Conservation (phyloP, 1,140 invertebrate species). For the Drosophila parabipectinata region DNA sequence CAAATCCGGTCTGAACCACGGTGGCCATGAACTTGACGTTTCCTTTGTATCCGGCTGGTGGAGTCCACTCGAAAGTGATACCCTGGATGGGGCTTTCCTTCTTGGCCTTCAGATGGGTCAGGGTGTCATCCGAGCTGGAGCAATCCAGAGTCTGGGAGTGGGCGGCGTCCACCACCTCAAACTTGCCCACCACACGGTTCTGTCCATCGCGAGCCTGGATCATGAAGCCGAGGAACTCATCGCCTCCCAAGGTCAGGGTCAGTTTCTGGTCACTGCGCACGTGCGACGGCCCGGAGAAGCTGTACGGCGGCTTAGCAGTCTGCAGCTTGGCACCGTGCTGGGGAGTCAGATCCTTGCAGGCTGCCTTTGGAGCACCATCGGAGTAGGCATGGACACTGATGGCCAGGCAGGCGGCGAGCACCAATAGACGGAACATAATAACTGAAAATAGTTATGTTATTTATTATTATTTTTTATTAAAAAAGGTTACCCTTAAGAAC, state of each 20-base stretch:
- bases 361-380: conserved; percentile 61
- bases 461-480: no score
- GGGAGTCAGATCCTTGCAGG: conserved; percentile 71
- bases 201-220: conserved; percentile 75
- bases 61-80: conserved; percentile 73
- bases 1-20: conserved; percentile 82
- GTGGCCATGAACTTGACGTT: conserved; percentile 83
- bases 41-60: conserved; percentile 79
- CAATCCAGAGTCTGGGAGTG: conserved; percentile 72
- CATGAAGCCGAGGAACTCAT: conserved; percentile 70
- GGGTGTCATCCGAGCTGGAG: conserved; percentile 60
- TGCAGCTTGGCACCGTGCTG: conserved; percentile 73
- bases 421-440: conserved; percentile 66
- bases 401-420: conserved; percentile 61
- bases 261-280: conserved; percentile 53
- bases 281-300: conserved; percentile 50
- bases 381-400: conserved; percentile 61
- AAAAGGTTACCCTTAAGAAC: no score
- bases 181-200: conserved; percentile 70
- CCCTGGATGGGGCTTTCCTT: conserved; percentile 62
- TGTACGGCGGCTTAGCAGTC: conserved; percentile 59
- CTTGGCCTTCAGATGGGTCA: conserved; percentile 80
- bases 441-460: background rate
- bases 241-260: conserved; percentile 62
- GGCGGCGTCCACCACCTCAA: conserved; percentile 56